phyloP scores from a whole-genome alignment of 2,888 invertebrate species.

The Subacronicta megacephala region DNA sequence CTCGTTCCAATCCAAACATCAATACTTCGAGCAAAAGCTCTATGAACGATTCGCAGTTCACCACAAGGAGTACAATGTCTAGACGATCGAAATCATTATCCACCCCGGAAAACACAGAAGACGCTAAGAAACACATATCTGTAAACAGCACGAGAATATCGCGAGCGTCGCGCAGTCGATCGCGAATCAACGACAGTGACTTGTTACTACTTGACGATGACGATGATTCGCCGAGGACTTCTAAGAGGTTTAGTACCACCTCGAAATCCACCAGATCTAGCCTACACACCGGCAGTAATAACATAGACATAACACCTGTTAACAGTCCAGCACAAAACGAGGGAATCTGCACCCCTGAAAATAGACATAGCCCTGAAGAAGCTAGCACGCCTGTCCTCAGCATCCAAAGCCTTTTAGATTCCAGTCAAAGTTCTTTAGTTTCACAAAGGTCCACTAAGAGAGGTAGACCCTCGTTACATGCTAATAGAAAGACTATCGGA shows the following conservation, averaged over 20 bases:
- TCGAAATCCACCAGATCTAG: constrained; percentile 31
- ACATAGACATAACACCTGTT: constrained; percentile 6
- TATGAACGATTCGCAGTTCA: constrained; percentile 25
- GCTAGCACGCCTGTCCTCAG: constrained; percentile 77
- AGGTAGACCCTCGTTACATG: constrained; percentile 32
- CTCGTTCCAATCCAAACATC: constrained; percentile 48
- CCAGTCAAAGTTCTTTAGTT: constrained; percentile 62
- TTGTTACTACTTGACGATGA: constrained; percentile 61
- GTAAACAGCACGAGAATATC: constrained; percentile 67
- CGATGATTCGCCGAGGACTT: constrained; percentile 66
- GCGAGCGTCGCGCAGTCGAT: constrained; percentile 67
- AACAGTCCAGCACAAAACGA: constrained; percentile 33
- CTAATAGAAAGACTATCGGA: constrained; percentile 70
- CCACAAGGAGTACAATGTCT: constrained; percentile 39
- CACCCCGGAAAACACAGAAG: constrained; percentile 69
- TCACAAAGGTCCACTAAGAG: constrained; percentile 46
- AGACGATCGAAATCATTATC: constrained; percentile 63
- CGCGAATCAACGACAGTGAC: constrained; percentile 73
- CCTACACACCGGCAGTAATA: not conserved
- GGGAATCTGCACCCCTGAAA: constrained; percentile 74
- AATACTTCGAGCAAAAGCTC: constrained; percentile 33
- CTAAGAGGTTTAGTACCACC: constrained; percentile 52
- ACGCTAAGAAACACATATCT: constrained; percentile 61
- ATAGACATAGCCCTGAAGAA: constrained; percentile 68
- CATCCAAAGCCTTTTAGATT: constrained; percentile 75